phyloP scores from a whole-genome alignment of 2,113 vertebrate species.

The Crotalus viridis region DNA sequence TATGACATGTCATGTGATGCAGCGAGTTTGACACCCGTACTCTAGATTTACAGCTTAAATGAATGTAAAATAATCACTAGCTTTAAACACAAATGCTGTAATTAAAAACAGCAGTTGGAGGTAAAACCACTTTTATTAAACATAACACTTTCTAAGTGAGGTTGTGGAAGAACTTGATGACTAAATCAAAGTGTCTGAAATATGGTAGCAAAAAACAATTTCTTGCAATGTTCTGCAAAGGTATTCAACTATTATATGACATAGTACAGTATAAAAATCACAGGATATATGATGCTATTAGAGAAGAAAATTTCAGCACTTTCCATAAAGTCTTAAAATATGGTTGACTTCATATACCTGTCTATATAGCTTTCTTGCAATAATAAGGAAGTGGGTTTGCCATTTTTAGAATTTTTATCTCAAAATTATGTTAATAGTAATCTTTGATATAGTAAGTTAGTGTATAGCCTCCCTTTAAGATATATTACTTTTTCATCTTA shows the following conservation, averaged over 20 bases:
- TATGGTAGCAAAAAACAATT: not conserved
- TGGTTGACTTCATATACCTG: not conserved
- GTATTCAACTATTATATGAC: not conserved
- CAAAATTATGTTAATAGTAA: not conserved
- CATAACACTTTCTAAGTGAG: not conserved
- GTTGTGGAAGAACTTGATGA: not conserved
- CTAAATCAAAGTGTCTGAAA: not conserved
- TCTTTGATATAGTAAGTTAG: not conserved
- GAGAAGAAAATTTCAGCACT: not conserved
- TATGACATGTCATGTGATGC: too few species aligned
- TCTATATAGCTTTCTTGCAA: not conserved
- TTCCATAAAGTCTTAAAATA: not conserved
- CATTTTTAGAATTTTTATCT: not conserved
- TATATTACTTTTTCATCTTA: not conserved
- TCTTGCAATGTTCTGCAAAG: not conserved
- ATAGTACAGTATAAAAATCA: not conserved
- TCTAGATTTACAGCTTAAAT: not conserved
- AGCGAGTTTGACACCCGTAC: too few species aligned
- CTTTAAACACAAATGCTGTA: not conserved
- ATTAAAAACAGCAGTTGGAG: not conserved
- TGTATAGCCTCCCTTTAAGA: not conserved
- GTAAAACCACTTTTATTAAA: not conserved
- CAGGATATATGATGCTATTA: not conserved
- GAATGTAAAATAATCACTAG: not conserved
- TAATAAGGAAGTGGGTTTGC: not conserved